These are phyloP conservation scores for Mamestra brassicae DNA, from an alignment of 2,888 invertebrate genomes.

Conservation along the genomic window DNA sequence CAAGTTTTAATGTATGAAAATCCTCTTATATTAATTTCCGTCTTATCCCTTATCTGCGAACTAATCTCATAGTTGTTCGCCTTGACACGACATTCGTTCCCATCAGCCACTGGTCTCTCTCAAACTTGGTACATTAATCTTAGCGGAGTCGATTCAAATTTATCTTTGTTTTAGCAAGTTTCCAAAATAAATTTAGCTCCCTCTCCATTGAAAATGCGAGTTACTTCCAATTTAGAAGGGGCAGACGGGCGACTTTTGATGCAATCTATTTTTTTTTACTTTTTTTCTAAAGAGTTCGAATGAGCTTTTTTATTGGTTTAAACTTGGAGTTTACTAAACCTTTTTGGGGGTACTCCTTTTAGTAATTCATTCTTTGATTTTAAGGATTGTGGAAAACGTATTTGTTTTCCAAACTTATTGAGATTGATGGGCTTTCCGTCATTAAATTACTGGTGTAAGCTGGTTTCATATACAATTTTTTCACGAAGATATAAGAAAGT, in stretches of 20 bases:
- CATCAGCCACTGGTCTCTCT: slow-evolving; percentile 64
- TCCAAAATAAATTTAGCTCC: slow-evolving; percentile 77
- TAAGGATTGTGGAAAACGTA: neutral
- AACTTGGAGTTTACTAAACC: neutral
- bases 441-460: too few species aligned
- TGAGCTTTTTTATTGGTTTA: slow-evolving; percentile 32
- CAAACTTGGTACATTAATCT: slow-evolving; percentile 81
- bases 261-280: slow-evolving; percentile 14
- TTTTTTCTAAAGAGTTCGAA: slow-evolving; percentile 15
- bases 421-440: neutral
- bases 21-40: slow-evolving; percentile 57
- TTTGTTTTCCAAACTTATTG: too few species aligned
- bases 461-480: too few species aligned
- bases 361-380: neutral
- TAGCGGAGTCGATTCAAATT: slow-evolving; percentile 79
- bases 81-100: slow-evolving; percentile 63
- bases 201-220: slow-evolving; percentile 67
- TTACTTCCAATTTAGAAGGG: slow-evolving; percentile 58
- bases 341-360: neutral
- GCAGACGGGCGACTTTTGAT: slow-evolving; percentile 44
- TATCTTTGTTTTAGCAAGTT: slow-evolving; percentile 83
- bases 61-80: slow-evolving; percentile 59
- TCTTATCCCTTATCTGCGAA: slow-evolving; percentile 36
- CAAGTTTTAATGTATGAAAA: slow-evolving; percentile 57
- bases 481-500: too few species aligned